A percentile compares a stretch with the other conserved stretches of the same genome.
These are phyloP conservation scores for Cosmopolites sordidus DNA, from an alignment of 2,888 invertebrate species.

Conservation along the genomic window DNA sequence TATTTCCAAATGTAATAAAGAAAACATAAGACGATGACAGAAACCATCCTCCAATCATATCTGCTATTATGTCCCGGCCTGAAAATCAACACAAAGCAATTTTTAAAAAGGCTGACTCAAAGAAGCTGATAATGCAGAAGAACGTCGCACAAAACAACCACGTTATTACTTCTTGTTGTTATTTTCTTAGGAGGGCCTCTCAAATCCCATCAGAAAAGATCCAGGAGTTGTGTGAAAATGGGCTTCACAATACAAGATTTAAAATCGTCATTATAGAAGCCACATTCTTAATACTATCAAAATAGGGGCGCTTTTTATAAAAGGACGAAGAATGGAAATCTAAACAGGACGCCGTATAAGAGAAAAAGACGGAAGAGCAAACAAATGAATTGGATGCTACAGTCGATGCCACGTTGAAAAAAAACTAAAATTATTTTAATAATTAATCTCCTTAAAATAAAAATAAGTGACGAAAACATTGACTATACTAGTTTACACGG, in stretches of 20 bases:
- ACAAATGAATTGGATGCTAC: slow-evolving; percentile 18
- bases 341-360: slow-evolving; percentile 16
- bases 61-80: not conserved
- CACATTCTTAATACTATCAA: slow-evolving; percentile 24
- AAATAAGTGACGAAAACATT: no score
- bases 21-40: not conserved
- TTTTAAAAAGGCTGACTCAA: slow-evolving; percentile 2
- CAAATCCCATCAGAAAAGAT: slow-evolving; percentile 6
- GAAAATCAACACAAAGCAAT: slow-evolving; percentile 1
- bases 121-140: slow-evolving; percentile 1
- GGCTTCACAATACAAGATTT: slow-evolving; percentile 21
- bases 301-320: slow-evolving; percentile 20
- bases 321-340: slow-evolving; percentile 21
- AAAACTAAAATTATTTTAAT: no score
- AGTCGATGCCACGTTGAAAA: slow-evolving; percentile 3
- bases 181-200: slow-evolving; percentile 8
- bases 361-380: slow-evolving; percentile 22
- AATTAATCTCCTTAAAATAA: no score
- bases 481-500: no score
- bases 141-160: slow-evolving; percentile 3
- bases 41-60: not conserved
- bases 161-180: slow-evolving; percentile 5
- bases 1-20: not conserved
- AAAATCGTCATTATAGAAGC: slow-evolving; percentile 25
- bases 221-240: slow-evolving; percentile 19